These are phyloP conservation scores for Caenorhabditis latens DNA, from an alignment of 1,140 invertebrate species.

Conservation along the genomic window DNA sequence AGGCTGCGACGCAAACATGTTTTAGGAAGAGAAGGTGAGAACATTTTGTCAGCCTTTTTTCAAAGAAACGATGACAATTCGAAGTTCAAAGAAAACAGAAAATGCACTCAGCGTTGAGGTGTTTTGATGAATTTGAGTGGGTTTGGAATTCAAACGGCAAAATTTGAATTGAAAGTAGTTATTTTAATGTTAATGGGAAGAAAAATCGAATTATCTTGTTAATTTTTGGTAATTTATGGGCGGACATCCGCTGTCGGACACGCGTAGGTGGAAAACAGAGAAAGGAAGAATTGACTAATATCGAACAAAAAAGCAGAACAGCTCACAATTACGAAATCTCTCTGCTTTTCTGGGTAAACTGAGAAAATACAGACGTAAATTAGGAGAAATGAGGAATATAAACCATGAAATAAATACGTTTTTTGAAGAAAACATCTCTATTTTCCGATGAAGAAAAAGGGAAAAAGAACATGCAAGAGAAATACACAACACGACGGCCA, in stretches of 20 bases:
- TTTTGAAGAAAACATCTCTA: not conserved
- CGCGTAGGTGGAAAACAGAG: no score
- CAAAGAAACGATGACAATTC: slow-evolving; percentile 25
- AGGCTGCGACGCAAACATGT: slow-evolving; percentile 38
- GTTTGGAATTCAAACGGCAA: no score
- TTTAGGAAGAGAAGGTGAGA: not conserved
- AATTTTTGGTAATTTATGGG: not conserved
- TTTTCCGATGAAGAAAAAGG: not conserved
- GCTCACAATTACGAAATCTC: no score
- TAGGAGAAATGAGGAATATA: not conserved
- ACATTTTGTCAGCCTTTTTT: slow-evolving; percentile 39
- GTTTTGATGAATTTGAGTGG: no score
- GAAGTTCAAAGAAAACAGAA: not conserved
- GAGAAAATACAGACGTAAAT: not conserved
- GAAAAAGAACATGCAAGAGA: not conserved
- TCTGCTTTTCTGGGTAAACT: not conserved
- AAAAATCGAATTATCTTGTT: not conserved
- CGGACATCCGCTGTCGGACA: no score
- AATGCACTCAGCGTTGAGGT: no score
- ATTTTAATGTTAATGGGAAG: no score
- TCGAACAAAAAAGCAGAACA: no score
- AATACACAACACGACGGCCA: not conserved
- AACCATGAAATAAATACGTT: not conserved
- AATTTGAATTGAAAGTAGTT: no score
- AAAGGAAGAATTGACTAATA: no score